Percentiles rank a stretch among this genome's conserved stretches.
These are phyloP conservation scores for Phalacrocorax aristotelis DNA, from an alignment of 2,113 vertebrate genomes.

Conservation along the genomic window DNA sequence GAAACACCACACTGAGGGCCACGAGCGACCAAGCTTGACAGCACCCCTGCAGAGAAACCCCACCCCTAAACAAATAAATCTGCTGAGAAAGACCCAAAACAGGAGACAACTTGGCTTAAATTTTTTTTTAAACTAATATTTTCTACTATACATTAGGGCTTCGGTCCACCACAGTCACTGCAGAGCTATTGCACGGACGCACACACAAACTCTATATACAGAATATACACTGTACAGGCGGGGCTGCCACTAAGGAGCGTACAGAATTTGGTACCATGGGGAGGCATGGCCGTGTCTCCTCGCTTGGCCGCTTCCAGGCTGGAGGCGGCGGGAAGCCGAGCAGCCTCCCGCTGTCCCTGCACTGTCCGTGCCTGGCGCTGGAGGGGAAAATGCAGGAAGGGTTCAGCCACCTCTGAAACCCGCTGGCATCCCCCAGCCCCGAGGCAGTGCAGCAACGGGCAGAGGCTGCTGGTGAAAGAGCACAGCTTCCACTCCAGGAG, in stretches of 20 bases:
- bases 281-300: not conserved
- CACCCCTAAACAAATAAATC: not conserved
- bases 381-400: not conserved
- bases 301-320: not conserved
- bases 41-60: not conserved
- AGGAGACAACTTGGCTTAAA: not conserved
- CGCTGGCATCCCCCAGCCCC: accelerated
- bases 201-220: accelerated
- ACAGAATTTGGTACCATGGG: not conserved
- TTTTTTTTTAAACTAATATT: not conserved
- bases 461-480: accelerated
- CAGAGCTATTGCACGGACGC: not conserved
- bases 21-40: accelerated
- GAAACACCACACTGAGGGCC: not conserved
- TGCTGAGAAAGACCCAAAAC: not conserved
- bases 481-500: not conserved
- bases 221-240: not conserved
- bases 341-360: not conserved
- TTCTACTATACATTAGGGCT: not conserved
- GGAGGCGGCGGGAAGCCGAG: not conserved
- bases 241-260: not conserved
- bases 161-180: not conserved
- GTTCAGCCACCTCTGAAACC: not conserved
- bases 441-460: accelerated
- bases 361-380: not conserved